phyloP scores from a whole-genome alignment of 2,797 vertebrate species.

The Lacerta agilis region DNA sequence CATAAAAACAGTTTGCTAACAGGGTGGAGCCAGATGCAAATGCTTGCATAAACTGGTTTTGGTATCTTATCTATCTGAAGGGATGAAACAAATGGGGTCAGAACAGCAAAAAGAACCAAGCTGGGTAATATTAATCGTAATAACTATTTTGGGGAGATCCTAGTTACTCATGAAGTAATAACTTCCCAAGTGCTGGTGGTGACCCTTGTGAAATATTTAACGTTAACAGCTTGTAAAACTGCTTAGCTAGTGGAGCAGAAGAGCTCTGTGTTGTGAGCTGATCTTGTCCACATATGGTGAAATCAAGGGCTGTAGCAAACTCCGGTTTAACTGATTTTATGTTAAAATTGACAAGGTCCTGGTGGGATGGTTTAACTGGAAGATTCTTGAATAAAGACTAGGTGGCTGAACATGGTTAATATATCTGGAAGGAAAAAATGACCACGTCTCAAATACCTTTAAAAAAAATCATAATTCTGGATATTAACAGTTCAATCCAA shows the following conservation, averaged over 20 bases:
- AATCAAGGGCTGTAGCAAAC: not conserved
- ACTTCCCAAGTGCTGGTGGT: no score
- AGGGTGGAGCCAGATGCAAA: not conserved
- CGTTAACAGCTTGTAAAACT: not conserved
- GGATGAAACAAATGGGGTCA: not conserved
- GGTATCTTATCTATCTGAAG: not conserved
- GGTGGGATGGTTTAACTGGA: not conserved
- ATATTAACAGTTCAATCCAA: not conserved
- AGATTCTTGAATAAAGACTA: not conserved
- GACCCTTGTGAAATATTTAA: not conserved
- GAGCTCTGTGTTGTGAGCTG: not conserved
- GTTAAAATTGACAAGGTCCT: not conserved
- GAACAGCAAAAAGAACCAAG: not conserved
- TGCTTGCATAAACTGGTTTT: not conserved
- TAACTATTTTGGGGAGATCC: not conserved
- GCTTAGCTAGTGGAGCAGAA: not conserved
- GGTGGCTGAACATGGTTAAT: not conserved
- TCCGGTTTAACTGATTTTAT: not conserved
- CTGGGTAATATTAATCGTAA: not conserved
- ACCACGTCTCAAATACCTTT: not conserved
- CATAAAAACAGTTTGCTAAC: not conserved
- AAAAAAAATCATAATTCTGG: not conserved
- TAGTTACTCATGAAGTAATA: not conserved
- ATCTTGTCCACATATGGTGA: not conserved
- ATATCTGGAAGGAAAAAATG: not conserved